Evolutionary conservation across 2,113 vertebrate genomes (phyloP), one percentile per base, ranked within the genome.

Genomic region (Suncus etruscus): DNA sequence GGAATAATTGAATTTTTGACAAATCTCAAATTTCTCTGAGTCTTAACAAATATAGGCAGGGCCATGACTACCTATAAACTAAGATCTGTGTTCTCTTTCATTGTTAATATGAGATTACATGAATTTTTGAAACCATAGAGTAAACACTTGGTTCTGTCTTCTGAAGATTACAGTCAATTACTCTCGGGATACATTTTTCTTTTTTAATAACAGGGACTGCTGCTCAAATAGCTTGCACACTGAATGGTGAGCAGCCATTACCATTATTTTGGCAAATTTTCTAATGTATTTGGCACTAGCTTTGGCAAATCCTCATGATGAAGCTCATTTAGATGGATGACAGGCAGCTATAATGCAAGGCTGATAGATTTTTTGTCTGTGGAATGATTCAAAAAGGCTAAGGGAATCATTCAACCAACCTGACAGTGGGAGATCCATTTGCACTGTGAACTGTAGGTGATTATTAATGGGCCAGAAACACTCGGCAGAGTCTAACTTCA

Each of bases 241-340:
- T 1, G 15, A 95, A 83, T 94, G 89, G 81, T 90, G 93, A 95
- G 86, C 86, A 83, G 68, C n/a, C 24, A 50, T 95, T 92, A 92
- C 72, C 90, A 91, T 92, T 96, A 94, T 95, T 95, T 96, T 97
- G 96, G 96, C 91, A 95, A 90, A 95, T 96, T 96, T 97, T 76
- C 88, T 92, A 76, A 95, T 86, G 72, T 95, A 90, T 81, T 92
- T 92, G 94, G 79, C 91, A 92, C 69, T 31, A 1, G 16, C 95
- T 97, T 91, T 95, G 94, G 96, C 96, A 92, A 95, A 96, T 96
- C 79, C 85, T 74, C 85, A 61, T 25, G 50, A 86, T 93, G 94
- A 86, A 90, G 61, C 82, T 86, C 85, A 91, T 80, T 96, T 79
- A 76, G 85, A 91, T 84, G 95, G 93, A 78, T 94, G 96, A 97